Evolutionary conservation across 2,888 invertebrate species (phyloP), one percentile per base, ranked within the genome.

Genomic region (Panopea generosa): DNA sequence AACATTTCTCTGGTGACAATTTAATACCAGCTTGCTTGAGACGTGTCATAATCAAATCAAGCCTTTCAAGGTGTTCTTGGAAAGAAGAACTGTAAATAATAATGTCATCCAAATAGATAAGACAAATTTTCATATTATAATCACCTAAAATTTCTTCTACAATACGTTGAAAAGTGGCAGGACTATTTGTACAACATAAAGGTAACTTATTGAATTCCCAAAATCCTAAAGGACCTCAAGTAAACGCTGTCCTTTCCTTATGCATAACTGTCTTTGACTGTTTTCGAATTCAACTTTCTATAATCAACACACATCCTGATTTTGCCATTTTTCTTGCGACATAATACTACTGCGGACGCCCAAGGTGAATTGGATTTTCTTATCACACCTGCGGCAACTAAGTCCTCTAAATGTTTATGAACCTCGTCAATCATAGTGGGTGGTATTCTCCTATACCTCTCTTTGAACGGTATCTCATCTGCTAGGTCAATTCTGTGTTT

Each of bases 101-200:
- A 7, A 56, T 33, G 20, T 56, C 56, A 33, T 56, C 56, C 4
- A 56, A 38, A n/a, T 33, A 56, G 9, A 33, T 56, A n/a, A 56
- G 9, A 56, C 56, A 56, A n/a, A 56, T 56, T 1, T 14, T 56
- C 29, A 56, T 29, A 14, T 56, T 14, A 2, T n/a, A 18, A 11
- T 56, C 56, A 4, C 33, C 56, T 18, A 33, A 33, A 56, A 1
- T 18, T 6, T 56, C 56, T 20, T 56, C 38, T 38, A 56, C 33
- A 2, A 56, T 7, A 20, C 56, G 29, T 14, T 33, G 56, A 18
- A 33, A 33, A 11, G 56, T 56, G 2, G 56, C 56, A 6, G 56
- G 38, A 3, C 20, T 20, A 20, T 56, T 33, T 6, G 56, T 18
- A 3, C 29, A 38, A 2, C 56, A n/a, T 7, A 56, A 56, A 18